phyloP scores from a whole-genome alignment of 37 sponge, comb jelly and placozoan species.

The Beroe forskalii region DNA sequence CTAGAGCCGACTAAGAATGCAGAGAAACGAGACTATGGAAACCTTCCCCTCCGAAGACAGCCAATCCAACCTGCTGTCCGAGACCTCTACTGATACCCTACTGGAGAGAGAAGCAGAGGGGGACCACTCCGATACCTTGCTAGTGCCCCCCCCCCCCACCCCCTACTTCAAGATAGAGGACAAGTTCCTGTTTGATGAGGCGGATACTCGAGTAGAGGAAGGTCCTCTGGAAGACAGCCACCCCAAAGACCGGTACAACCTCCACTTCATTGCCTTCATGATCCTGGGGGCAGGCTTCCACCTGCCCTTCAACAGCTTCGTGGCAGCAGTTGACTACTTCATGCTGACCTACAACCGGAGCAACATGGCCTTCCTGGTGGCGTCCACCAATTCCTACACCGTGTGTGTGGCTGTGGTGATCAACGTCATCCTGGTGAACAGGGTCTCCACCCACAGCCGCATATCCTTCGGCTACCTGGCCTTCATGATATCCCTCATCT shows the following conservation, averaged over 20 bases:
- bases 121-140: slow-evolving; percentile 3
- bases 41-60: neutral
- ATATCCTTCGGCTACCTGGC: slow-evolving; percentile 77
- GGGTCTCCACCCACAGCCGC: slow-evolving; percentile 69
- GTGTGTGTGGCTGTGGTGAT: slow-evolving; percentile 65
- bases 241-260: slow-evolving; percentile 70
- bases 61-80: neutral
- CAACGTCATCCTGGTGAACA: slow-evolving; percentile 68
- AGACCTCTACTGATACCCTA: neutral
- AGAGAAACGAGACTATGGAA: neutral
- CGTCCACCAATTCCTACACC: slow-evolving; percentile 66
- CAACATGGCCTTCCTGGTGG: slow-evolving; percentile 70
- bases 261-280: slow-evolving; percentile 74
- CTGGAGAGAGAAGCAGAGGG: neutral
- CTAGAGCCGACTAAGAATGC: slow-evolving; percentile 46
- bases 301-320: slow-evolving; percentile 78
- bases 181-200: slow-evolving; percentile 41
- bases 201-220: neutral
- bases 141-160: slow-evolving; percentile 37
- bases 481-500: slow-evolving; percentile 71
- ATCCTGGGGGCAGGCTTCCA: slow-evolving; percentile 80
- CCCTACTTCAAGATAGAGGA: slow-evolving; percentile 43
- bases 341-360: slow-evolving; percentile 70
- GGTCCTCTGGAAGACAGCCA: no score
- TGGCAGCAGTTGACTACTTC: slow-evolving; percentile 88